Conservation (phyloP, 2,888 invertebrate species). For the Drosophila atroscutellata region DNA sequence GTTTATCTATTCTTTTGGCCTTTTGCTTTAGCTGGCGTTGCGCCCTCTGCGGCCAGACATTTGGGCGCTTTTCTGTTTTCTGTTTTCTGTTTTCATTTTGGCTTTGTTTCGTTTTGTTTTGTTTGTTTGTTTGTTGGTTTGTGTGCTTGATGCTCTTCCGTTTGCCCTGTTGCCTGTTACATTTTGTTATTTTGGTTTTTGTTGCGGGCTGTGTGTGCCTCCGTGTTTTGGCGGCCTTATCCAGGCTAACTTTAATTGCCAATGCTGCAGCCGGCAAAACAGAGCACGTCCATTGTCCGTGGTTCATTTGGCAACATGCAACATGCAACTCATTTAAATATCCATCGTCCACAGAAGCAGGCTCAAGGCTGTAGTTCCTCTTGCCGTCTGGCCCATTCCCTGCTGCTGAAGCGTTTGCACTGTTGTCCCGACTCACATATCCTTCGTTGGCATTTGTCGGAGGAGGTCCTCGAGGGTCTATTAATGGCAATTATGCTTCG, state of each 20-base stretch:
- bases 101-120: neutral
- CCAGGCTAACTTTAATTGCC: conserved; percentile 28
- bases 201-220: neutral
- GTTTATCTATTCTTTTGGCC: conserved; percentile 37
- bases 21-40: conserved; percentile 21
- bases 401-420: conserved; percentile 1
- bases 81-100: neutral
- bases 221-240: neutral
- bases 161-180: conserved; percentile 16
- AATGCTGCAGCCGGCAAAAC: conserved; percentile 20
- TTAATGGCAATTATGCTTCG: conserved; percentile 14
- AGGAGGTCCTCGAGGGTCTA: neutral
- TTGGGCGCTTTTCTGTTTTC: conserved; percentile 1
- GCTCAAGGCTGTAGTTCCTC: neutral
- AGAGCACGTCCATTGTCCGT: neutral
- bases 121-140: neutral
- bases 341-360: neutral
- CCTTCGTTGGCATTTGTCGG: too few relatives aligned
- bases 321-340: neutral
- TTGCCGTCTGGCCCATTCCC: neutral
- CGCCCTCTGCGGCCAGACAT: neutral
- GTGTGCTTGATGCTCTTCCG: conserved; percentile 25
- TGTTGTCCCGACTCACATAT: neutral
- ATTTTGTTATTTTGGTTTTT: conserved; percentile 14
- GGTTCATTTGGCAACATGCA: conserved; percentile 34